phyloP scores from a whole-genome alignment of 2,888 invertebrate genomes.

The Cheiracanthium punctorium region DNA sequence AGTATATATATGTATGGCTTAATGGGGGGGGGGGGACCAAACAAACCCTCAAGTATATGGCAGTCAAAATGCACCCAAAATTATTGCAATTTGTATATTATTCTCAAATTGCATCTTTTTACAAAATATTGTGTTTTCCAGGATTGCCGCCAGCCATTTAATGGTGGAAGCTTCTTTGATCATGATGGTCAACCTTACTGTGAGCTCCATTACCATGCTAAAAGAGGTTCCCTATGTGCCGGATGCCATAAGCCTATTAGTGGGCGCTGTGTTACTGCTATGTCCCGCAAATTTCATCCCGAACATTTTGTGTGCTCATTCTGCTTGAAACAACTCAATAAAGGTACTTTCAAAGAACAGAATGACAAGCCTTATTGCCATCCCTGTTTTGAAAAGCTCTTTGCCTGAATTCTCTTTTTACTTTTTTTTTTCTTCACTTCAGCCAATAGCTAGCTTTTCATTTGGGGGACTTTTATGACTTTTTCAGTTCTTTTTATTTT shows the following conservation, averaged over 20 bases:
- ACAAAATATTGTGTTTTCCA: slow-evolving; percentile 78
- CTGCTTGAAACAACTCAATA: slow-evolving; percentile 97
- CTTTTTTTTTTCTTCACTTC: slow-evolving; percentile 25
- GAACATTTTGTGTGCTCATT: slow-evolving; percentile 99
- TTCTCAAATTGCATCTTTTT: too few relatives aligned
- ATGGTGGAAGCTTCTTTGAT: slow-evolving; percentile 98
- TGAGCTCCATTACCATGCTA: slow-evolving; percentile 98
- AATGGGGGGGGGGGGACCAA: too few relatives aligned
- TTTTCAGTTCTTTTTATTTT: slow-evolving; percentile 3
- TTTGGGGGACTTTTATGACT: slow-evolving; percentile 23
- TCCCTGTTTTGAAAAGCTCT: slow-evolving; percentile 96
- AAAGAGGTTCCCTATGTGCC: slow-evolving; percentile 96
- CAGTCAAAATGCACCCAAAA: too few relatives aligned
- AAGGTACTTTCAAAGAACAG: slow-evolving; percentile 99
- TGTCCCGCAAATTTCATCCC: slow-evolving; percentile 99
- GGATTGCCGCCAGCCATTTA: slow-evolving; percentile 98
- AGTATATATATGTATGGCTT: too few relatives aligned
- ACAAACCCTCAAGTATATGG: too few relatives aligned
- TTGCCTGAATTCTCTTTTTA: slow-evolving; percentile 75
- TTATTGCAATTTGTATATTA: too few relatives aligned
- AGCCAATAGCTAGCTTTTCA: slow-evolving; percentile 39
- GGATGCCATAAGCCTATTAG: slow-evolving; percentile 98
- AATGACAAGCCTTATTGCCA: slow-evolving; percentile 99
- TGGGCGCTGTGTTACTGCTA: slow-evolving; percentile 98
- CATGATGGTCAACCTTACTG: slow-evolving; percentile 98